Evolutionary conservation across 2,888 invertebrate species (phyloP).

Genomic region (Ectobius pallidus): DNA sequence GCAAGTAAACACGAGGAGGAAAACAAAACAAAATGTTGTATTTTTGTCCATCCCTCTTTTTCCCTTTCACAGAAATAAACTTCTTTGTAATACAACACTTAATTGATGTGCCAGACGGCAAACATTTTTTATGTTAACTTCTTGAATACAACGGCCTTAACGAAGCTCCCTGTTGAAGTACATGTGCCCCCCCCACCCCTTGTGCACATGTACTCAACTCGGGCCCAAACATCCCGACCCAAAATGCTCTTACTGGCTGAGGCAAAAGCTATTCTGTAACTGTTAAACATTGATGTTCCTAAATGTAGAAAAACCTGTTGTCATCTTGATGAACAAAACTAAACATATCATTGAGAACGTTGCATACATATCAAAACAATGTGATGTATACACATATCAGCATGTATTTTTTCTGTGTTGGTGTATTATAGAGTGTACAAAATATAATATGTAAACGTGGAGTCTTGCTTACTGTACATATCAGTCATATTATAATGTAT

Average conservation of each 20-base stretch:
- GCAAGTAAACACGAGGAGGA: conserved; percentile 5
- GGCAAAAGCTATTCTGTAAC: conserved; percentile 5
- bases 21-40: neutral
- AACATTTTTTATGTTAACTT: no score
- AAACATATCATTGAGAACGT: conserved; percentile 24
- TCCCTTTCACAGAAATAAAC: neutral
- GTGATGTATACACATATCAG: conserved; percentile 27
- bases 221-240: no score
- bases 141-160: no score
- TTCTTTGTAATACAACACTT: no score
- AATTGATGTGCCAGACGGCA: no score
- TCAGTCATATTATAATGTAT: neutral
- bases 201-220: no score
- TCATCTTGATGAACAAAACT: neutral
- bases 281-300: conserved; percentile 14
- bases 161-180: no score
- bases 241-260: conserved; percentile 37
- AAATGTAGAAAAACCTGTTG: neutral
- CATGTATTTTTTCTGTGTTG: neutral
- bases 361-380: conserved; percentile 20
- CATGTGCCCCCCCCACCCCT: no score
- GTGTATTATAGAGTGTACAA: neutral
- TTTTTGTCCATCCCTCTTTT: conserved; percentile 3
- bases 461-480: neutral
- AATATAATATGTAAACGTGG: neutral